Percentiles rank a stretch among this genome's conserved stretches.
Conservation (phyloP, 2,888 invertebrate genomes). For the Melipona beecheii region DNA sequence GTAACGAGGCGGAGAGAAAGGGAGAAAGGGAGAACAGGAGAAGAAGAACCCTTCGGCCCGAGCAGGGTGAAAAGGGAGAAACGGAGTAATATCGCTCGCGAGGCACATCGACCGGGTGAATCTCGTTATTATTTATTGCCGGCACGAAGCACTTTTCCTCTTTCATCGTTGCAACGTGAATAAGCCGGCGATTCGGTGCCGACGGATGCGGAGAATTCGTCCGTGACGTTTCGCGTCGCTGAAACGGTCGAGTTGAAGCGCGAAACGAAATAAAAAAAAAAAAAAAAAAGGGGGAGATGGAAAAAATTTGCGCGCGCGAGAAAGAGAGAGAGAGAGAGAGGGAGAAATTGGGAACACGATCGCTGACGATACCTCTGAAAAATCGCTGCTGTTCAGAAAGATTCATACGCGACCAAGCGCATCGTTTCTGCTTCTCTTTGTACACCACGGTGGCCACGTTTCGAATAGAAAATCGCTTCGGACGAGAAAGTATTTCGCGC, state of each 20-base stretch:
- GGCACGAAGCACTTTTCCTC: constrained; percentile 63
- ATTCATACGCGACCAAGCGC: constrained; percentile 54
- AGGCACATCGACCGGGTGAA: constrained; percentile 64
- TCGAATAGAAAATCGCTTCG: constrained; percentile 9
- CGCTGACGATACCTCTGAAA: constrained; percentile 68
- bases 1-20: background rate
- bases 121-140: constrained; percentile 72
- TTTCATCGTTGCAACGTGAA: constrained; percentile 60
- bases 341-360: constrained; percentile 46
- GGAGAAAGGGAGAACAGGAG: background rate
- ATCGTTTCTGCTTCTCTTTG: constrained; percentile 57
- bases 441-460: constrained; percentile 3
- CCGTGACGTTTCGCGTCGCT: constrained; percentile 64
- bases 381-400: constrained; percentile 61
- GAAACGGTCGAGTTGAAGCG: constrained; percentile 49
- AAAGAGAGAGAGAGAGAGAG: background rate
- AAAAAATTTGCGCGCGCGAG: constrained; percentile 26
- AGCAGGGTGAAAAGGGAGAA: constrained; percentile 1
- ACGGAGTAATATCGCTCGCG: constrained; percentile 64
- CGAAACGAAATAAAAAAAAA: constrained; percentile 28
- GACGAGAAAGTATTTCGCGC: constrained; percentile 19
- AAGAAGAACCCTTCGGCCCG: background rate
- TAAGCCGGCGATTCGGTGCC: constrained; percentile 59
- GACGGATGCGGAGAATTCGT: constrained; percentile 66
- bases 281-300: constrained; percentile 16